Conservation (phyloP, 2,797 vertebrate genomes). For the Yasuhikotakia modesta region DNA sequence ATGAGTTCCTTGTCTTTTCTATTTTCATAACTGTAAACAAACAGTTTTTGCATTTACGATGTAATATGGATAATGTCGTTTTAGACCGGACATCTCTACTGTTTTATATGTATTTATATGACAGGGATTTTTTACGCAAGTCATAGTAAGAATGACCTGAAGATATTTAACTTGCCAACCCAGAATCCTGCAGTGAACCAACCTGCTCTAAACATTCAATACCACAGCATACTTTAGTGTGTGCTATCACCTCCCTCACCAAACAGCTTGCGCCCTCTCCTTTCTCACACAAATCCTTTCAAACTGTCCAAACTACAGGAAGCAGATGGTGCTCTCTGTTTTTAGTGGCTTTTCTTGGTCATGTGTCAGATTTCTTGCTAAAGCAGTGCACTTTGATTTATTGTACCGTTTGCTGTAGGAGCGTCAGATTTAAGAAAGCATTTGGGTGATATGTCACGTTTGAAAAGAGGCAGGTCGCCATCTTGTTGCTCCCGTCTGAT, state of each 20-base stretch:
- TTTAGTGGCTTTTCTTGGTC: constrained; percentile 36
- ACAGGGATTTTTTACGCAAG: neutral
- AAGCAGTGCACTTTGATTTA: constrained; percentile 31
- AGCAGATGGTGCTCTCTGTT: constrained; percentile 43
- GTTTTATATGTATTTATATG: neutral
- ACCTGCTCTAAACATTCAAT: constrained; percentile 32
- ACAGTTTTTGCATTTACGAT: neutral
- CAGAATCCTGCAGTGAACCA: constrained; percentile 36
- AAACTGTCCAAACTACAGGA: constrained; percentile 36
- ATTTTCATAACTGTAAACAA: neutral
- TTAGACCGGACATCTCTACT: too few relatives aligned
- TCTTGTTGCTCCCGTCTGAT: constrained; percentile 5
- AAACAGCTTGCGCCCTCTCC: constrained; percentile 40
- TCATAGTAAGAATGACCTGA: neutral
- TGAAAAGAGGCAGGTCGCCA: constrained; percentile 31
- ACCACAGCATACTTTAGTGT: constrained; percentile 28
- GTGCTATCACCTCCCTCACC: constrained; percentile 34
- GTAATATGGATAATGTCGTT: too few relatives aligned
- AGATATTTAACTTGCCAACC: constrained; percentile 14
- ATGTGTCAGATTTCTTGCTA: constrained; percentile 18
- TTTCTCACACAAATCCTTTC: constrained; percentile 24
- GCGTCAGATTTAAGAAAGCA: constrained; percentile 16
- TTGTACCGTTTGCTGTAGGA: constrained; percentile 16
- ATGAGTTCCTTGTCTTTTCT: too few relatives aligned
- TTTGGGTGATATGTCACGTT: constrained; percentile 41